Evolutionary conservation across 2,113 vertebrate genomes (phyloP).

Genomic region (Fulmarus glacialis): DNA sequence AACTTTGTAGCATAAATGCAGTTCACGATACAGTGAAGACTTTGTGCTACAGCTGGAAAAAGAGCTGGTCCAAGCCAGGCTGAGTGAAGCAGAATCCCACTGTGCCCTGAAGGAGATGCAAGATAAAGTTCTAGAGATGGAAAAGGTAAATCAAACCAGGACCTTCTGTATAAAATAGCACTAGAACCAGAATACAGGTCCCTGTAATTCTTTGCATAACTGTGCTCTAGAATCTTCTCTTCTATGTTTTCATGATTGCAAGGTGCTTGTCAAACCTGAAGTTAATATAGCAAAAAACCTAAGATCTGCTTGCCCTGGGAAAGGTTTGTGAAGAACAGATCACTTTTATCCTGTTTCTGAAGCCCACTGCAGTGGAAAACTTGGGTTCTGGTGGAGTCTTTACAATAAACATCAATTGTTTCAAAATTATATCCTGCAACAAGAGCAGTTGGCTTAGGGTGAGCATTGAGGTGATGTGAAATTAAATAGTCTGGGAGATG

Average conservation of each 20-base stretch:
- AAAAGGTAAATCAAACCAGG: constrained; percentile 82
- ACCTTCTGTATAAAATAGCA: neutral
- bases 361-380: neutral
- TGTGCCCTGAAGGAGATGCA: constrained; percentile 99
- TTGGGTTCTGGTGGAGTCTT: neutral
- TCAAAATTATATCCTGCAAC: neutral
- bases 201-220: neutral
- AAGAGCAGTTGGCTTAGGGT: neutral
- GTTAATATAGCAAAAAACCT: neutral
- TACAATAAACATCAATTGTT: neutral
- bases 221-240: neutral
- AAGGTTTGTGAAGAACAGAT: neutral
- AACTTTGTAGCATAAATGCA: constrained; percentile 85
- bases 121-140: constrained; percentile 96
- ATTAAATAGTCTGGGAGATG: neutral
- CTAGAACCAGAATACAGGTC: neutral
- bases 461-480: neutral
- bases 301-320: neutral
- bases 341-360: neutral
- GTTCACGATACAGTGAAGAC: constrained; percentile 90
- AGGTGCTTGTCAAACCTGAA: neutral
- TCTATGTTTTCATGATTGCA: neutral
- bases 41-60: constrained; percentile 93
- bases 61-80: constrained; percentile 92
- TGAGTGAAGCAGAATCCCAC: constrained; percentile 95